Percentiles rank a stretch among this genome's conserved stretches.
Evolutionary conservation across 2,888 invertebrate species (phyloP).

Genomic region (Octonoba sinensis): DNA sequence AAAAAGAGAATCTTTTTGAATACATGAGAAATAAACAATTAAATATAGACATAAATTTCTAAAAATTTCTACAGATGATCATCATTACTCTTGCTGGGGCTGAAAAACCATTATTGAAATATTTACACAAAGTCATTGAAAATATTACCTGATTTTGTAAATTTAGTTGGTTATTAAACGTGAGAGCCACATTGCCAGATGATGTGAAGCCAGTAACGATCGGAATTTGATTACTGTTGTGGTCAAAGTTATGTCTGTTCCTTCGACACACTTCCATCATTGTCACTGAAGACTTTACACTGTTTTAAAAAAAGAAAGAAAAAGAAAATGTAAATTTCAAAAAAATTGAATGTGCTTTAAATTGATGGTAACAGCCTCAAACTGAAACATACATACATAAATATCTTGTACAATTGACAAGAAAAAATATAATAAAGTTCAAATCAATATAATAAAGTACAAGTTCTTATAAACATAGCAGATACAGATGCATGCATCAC

Average conservation of each 20-base stretch:
- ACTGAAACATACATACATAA: not conserved
- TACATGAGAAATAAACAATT: too few species aligned
- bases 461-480: too few species aligned
- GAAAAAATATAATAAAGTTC: not conserved
- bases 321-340: not conserved
- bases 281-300: slow-evolving; percentile 94
- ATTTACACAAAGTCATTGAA: not conserved
- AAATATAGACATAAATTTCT: too few species aligned
- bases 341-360: not conserved
- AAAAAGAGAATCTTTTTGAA: too few species aligned
- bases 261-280: slow-evolving; percentile 91
- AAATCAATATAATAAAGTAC: too few species aligned
- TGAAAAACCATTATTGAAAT: too few species aligned
- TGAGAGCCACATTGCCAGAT: slow-evolving; percentile 90
- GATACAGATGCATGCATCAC: too few species aligned
- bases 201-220: slow-evolving; percentile 83
- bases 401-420: not conserved
- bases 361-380: too few species aligned
- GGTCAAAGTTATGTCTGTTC: slow-evolving; percentile 67
- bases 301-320: slow-evolving; percentile 62
- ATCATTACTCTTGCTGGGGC: too few species aligned
- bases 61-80: too few species aligned
- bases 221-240: slow-evolving; percentile 65
- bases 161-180: slow-evolving; percentile 82
- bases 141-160: slow-evolving; percentile 71